Percentiles rank a stretch among this genome's conserved stretches.
Evolutionary conservation across 2,888 invertebrate genomes (phyloP).

Genomic region (Eristalinus aeneus): DNA sequence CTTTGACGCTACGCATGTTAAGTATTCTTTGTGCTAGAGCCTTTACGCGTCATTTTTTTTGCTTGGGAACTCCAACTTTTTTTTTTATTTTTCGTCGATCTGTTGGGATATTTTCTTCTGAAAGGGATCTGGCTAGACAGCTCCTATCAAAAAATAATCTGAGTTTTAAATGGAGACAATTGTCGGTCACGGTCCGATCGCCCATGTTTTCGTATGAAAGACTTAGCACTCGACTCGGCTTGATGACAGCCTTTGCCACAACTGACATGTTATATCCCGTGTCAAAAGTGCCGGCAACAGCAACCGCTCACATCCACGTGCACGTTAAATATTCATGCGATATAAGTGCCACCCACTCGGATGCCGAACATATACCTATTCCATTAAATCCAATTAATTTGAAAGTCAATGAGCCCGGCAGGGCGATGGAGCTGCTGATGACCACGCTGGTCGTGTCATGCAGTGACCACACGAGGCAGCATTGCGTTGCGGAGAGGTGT

Average conservation of each 20-base stretch:
- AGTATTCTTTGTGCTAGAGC: no score
- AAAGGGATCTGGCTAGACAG: no score
- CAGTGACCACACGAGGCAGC: background rate
- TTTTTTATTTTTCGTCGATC: no score
- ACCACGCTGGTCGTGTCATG: background rate
- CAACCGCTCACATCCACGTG: background rate
- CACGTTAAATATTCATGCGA: slow-evolving; percentile 61
- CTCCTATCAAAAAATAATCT: no score
- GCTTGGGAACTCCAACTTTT: no score
- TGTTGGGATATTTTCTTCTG: no score
- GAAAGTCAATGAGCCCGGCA: slow-evolving; percentile 50
- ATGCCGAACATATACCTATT: slow-evolving; percentile 38
- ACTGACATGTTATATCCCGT: slow-evolving; percentile 27
- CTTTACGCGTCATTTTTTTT: no score
- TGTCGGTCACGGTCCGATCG: slow-evolving; percentile 29
- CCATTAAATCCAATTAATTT: slow-evolving; percentile 59
- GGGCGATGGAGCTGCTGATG: slow-evolving; percentile 6
- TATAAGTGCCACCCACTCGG: slow-evolving; percentile 45
- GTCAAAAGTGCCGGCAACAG: background rate
- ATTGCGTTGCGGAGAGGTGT: background rate
- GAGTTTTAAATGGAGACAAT: no score
- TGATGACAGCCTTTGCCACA: slow-evolving; percentile 39
- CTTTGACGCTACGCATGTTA: no score
- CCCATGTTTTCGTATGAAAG: slow-evolving; percentile 44
- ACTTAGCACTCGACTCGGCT: slow-evolving; percentile 60